These are phyloP conservation scores for Ptilonorhynchus violaceus DNA, from an alignment of 2,113 vertebrate genomes.

Conservation along the genomic window DNA sequence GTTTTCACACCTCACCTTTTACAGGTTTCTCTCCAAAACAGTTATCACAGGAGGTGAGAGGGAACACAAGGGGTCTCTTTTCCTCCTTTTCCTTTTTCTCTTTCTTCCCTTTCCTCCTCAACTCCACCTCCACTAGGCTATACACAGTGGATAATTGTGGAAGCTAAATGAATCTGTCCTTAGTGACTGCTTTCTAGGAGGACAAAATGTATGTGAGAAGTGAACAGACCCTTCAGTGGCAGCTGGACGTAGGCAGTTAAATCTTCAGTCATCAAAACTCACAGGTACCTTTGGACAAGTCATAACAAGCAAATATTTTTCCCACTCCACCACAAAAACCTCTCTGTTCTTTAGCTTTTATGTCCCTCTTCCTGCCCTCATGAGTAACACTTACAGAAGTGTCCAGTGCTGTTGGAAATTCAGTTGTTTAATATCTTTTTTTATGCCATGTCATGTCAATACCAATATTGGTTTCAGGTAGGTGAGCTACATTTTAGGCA, in stretches of 20 bases:
- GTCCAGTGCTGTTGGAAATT: background rate
- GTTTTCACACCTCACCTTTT: background rate
- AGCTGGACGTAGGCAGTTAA: background rate
- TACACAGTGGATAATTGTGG: background rate
- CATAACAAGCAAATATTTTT: background rate
- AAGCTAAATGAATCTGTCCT: background rate
- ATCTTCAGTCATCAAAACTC: background rate
- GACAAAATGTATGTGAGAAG: background rate
- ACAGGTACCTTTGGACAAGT: background rate
- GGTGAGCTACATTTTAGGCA: background rate
- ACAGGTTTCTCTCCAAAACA: background rate
- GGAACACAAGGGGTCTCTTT: background rate
- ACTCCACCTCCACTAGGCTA: background rate
- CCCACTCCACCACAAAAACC: background rate
- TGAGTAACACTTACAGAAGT: background rate
- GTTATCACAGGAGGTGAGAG: background rate
- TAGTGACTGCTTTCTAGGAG: background rate
- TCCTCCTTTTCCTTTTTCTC: background rate
- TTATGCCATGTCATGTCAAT: background rate
- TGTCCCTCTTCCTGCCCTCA: accelerated
- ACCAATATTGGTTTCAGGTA: background rate
- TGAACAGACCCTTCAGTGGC: background rate
- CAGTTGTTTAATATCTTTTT: background rate
- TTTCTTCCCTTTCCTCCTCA: background rate
- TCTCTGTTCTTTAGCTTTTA: background rate